Evolutionary conservation across 2,888 invertebrate genomes (phyloP).

Genomic region (Sphecodes monilicornis): DNA sequence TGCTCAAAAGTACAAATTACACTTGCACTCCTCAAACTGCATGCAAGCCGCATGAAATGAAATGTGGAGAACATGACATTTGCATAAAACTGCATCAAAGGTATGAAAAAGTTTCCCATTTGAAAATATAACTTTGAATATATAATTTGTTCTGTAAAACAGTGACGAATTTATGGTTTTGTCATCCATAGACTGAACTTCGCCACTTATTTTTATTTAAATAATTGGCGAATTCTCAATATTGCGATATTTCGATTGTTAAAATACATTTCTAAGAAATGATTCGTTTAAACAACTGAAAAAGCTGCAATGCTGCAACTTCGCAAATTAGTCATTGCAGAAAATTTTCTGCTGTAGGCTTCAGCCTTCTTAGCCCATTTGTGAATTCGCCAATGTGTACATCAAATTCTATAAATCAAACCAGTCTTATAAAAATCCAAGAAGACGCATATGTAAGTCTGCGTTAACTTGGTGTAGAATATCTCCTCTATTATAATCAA

Average conservation of each 20-base stretch:
- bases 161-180: neutral
- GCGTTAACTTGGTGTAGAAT: neutral
- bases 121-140: neutral
- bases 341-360: too few relatives aligned
- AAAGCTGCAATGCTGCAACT: too few relatives aligned
- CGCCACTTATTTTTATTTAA: too few relatives aligned
- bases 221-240: too few relatives aligned
- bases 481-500: neutral
- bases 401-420: neutral
- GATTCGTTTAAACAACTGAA: too few relatives aligned
- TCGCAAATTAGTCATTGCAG: too few relatives aligned
- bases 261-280: too few relatives aligned
- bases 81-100: conserved; percentile 82
- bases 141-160: neutral
- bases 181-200: too few relatives aligned
- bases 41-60: conserved; percentile 83
- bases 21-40: conserved; percentile 86
- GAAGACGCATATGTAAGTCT: neutral
- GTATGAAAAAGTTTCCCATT: conserved; percentile 55
- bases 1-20: conserved; percentile 85
- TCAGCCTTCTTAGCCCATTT: too few relatives aligned
- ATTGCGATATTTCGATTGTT: too few relatives aligned
- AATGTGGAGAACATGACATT: conserved; percentile 84
- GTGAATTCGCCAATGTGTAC: neutral
- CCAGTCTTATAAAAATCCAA: neutral